phyloP scores from a whole-genome alignment of 2,797 vertebrate genomes.

The Leuciscus waleckii region DNA sequence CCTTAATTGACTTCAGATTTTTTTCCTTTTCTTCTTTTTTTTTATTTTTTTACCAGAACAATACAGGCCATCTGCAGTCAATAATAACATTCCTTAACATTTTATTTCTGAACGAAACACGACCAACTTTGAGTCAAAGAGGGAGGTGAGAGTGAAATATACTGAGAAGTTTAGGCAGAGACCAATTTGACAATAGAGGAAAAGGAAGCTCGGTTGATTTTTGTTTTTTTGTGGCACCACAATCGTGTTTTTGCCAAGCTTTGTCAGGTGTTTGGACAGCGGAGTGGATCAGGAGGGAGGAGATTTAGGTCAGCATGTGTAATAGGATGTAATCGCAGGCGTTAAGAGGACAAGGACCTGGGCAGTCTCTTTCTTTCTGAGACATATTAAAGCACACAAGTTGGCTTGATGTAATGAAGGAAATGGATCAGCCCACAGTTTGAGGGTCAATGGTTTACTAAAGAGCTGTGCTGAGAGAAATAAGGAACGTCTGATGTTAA shows the following conservation, averaged over 20 bases:
- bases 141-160: constrained; percentile 20
- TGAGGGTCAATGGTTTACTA: constrained; percentile 67
- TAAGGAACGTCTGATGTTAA: constrained; percentile 2
- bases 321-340: constrained; percentile 76
- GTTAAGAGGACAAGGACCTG: constrained; percentile 70
- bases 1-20: constrained; percentile 77
- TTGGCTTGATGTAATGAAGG: constrained; percentile 68
- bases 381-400: constrained; percentile 73
- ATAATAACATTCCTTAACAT: constrained; percentile 67
- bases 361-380: constrained; percentile 70
- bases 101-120: constrained; percentile 72
- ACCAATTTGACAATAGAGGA: constrained; percentile 22
- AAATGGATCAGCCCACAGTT: constrained; percentile 69
- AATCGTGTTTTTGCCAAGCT: constrained; percentile 49
- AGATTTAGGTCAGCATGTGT: constrained; percentile 73
- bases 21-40: constrained; percentile 22
- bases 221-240: constrained; percentile 56
- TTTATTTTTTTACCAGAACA: constrained; percentile 18
- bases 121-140: constrained; percentile 44
- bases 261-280: constrained; percentile 68
- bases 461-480: constrained; percentile 67
- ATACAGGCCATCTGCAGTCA: constrained; percentile 59
- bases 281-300: constrained; percentile 57
- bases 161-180: constrained; percentile 40
- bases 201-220: constrained; percentile 49